Evolutionary conservation across 2,113 vertebrate species (phyloP).

Genomic region (Vireo altiloquus): DNA sequence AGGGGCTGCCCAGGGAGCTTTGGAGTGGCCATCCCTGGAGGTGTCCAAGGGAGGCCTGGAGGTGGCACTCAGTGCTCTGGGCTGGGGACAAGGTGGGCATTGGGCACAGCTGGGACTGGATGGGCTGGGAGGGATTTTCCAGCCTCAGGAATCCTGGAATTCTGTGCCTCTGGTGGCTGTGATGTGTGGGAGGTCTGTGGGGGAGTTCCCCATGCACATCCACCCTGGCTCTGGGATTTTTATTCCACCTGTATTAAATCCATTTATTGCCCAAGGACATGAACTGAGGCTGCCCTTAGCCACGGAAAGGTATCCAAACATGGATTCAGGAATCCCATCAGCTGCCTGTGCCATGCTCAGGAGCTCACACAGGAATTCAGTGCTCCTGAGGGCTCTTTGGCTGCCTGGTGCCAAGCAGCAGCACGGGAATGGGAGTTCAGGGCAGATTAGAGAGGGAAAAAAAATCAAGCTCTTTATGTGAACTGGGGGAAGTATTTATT

Average conservation of each 20-base stretch:
- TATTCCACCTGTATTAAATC: background rate
- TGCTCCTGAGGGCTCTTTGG: background rate
- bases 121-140: background rate
- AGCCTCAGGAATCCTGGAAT: accelerated
- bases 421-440: background rate
- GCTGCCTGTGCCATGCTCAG: background rate
- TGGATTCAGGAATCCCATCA: background rate
- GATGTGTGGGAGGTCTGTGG: background rate
- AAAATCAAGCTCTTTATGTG: background rate
- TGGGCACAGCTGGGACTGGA: background rate
- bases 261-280: background rate
- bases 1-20: too few relatives aligned
- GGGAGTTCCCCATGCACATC: accelerated
- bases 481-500: background rate
- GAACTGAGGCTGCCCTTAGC: background rate
- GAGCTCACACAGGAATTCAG: background rate
- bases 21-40: background rate
- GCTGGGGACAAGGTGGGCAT: background rate
- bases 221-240: background rate
- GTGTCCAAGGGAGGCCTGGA: background rate
- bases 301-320: background rate
- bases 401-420: background rate
- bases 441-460: background rate
- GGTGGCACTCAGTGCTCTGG: background rate
- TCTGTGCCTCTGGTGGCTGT: background rate